Base-by-base conservation (phyloP, 1,140 invertebrate species). In the Panagrolaimus sp. region DNA sequence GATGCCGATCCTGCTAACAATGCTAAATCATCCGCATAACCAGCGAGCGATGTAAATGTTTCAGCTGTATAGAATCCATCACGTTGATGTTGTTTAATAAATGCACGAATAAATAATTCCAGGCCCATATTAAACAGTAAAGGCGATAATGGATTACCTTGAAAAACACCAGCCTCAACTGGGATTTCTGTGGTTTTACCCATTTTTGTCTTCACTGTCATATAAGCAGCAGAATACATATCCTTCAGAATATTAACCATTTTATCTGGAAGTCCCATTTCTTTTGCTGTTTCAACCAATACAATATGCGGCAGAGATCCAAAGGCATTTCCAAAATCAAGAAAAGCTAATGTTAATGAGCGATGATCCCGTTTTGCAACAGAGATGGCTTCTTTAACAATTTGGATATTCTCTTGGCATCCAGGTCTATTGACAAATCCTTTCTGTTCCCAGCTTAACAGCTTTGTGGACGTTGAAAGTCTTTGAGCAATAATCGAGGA, bases 381-480 rank as follows among this genome's bases (percentile, higher is more conserved):
- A n/a, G 23, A 25, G 13, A 66, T 66, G n/a, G 16, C 44, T 47
- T 66, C 43, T 14, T 16, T 45, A 8, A 66, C 43, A 16, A 45
- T 66, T 66, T 66, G 14, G 42, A 66, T 47, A 42, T 66, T 45
- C 27, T 66, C 65, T 8, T 43, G 13, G 45, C 65, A 66, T 20
- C 65, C 65, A 47, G 27, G 23, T 16, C 44, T 1, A 9, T 45
- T 25, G 0, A 45, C 23, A 23, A 66, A 66, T 1, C 45, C 65
- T 53, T 66, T 66, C 23, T 66, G 65, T 11, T 66, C 43, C 65
- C 65, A 66, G 16, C 38, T 66, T 13, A 66, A 25, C 1, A 66
- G 43, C n/a, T 42, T 14, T 8, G 38, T 23, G 14, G 8, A 9
- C 13, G 9, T 48, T 16, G 44, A 45, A 7, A 66, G 14, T 8